These are phyloP conservation scores for Megastigmus dorsalis DNA, from an alignment of 2,888 invertebrate species.

Conservation along the genomic window DNA sequence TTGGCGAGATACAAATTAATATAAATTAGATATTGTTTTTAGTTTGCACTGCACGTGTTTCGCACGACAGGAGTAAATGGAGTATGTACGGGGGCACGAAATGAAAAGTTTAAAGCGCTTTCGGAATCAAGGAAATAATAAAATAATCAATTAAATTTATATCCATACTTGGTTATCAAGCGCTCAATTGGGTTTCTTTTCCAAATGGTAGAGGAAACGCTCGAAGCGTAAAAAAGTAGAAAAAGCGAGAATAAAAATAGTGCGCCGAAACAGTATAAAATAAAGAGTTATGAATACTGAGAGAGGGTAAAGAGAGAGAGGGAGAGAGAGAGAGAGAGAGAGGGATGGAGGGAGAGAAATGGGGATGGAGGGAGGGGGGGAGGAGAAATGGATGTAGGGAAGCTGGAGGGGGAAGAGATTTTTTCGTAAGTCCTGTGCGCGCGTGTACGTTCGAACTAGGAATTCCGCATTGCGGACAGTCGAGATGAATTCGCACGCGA, in stretches of 20 bases:
- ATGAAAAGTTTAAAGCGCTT: neutral
- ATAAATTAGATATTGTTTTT: neutral
- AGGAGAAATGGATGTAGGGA: too few relatives aligned
- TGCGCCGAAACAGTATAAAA: neutral
- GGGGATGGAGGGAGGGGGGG: neutral
- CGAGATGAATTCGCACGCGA: constrained; percentile 63
- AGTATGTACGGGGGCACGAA: too few relatives aligned
- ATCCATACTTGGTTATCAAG: neutral
- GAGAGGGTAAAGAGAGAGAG: neutral
- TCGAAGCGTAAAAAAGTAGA: neutral
- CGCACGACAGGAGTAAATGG: too few relatives aligned
- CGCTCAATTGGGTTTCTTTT: neutral
- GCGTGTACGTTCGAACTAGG: constrained; percentile 63
- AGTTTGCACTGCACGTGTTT: neutral
- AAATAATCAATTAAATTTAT: constrained; percentile 3
- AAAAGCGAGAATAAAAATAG: neutral
- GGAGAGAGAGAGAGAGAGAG: neutral
- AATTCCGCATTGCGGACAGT: constrained; percentile 70
- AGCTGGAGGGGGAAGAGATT: constrained; percentile 46
- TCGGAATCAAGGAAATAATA: neutral
- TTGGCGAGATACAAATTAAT: too few relatives aligned
- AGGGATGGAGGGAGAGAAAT: neutral
- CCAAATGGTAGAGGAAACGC: too few relatives aligned
- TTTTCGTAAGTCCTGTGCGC: constrained; percentile 55
- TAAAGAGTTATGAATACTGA: neutral